Base-by-base conservation (phyloP, 2,888 invertebrate genomes). In the Athripsodes cinereus region DNA sequence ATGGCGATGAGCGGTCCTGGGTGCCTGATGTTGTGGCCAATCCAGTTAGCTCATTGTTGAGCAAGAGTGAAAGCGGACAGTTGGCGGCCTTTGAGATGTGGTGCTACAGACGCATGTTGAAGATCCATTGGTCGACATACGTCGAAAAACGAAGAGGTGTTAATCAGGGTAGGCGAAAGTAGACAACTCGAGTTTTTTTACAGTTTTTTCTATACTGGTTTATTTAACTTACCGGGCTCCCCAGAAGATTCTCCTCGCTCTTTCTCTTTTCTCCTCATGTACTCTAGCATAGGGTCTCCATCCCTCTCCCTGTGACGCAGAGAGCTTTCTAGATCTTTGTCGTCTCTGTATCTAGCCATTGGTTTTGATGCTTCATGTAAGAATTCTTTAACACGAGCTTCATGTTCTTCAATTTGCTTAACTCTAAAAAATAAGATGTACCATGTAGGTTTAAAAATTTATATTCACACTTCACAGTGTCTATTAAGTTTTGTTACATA, bases 241-340 rank as follows among this genome's bases (percentile, higher is more conserved):
- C 58, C 40, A 18, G 51, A n/a, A 21, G 22, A 22, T 21, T 18
- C 21, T 10, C 47, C 51, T 6, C 35, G 47, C 46, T 61, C 58
- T 64, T 83, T 83, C 62, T 76, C 79, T 66, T 85, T 84, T 69
- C 90, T 88, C 55, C 83, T 80, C 22, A 97, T 88, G 67, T 94
- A 96, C 50, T 84, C 82, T 57, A 95, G 73, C 97, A 98, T 97
- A 0, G 98, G 97, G 76, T 99, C 98, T 0, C 92, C 97, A 0
- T 84, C 88, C 57, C 91, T 78, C 65, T 92, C 88, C 61, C 86
- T 81, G 3, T 85, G 82, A 55, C 84, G 86, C 31, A 96, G 72
- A 67, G 84, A 81, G 1, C 77, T 77, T 67, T 99, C 96, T 67
- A 98, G 74, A 71, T 97, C 98, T 21, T 79, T 81, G 69, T 99